These are phyloP conservation scores for Gallinago undulata DNA, from an alignment of 2,113 vertebrate genomes.

Conservation along the genomic window DNA sequence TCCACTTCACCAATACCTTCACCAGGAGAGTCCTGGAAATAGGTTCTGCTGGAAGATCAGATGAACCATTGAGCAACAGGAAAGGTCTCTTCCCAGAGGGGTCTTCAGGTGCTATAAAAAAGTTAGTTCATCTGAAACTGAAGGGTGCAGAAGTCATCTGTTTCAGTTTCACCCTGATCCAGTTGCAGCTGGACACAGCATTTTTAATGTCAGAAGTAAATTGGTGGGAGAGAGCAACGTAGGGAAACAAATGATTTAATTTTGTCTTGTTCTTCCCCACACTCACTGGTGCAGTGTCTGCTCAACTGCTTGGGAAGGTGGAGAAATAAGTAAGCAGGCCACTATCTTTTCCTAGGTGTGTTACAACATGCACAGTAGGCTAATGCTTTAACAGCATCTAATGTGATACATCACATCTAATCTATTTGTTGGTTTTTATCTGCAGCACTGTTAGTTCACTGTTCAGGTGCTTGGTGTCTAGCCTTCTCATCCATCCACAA, in stretches of 20 bases:
- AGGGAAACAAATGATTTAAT: not conserved
- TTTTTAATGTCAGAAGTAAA: not conserved
- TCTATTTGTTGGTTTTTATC: conserved; percentile 61
- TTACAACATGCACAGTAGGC: not conserved
- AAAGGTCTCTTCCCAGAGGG: not conserved
- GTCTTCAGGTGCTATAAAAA: not conserved
- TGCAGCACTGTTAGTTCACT: conserved; percentile 48
- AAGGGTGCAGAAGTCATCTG: not conserved
- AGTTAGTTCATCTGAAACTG: not conserved
- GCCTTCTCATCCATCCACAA: conserved; percentile 56
- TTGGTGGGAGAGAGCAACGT: not conserved
- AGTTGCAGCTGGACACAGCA: not conserved
- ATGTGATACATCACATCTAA: conserved; percentile 40
- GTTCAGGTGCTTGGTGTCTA: conserved; percentile 43
- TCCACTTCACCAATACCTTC: not conserved
- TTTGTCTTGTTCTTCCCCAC: not conserved
- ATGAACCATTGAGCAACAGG: not conserved
- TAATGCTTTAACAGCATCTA: not conserved
- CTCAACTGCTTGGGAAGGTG: not conserved
- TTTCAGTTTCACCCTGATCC: not conserved
- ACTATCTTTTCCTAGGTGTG: not conserved
- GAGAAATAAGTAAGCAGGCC: not conserved
- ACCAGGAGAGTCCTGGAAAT: not conserved
- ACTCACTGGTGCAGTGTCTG: not conserved
- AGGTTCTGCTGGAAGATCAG: not conserved